Base-by-base conservation (phyloP, 2,888 invertebrate genomes). In the Limulus polyphemus region DNA sequence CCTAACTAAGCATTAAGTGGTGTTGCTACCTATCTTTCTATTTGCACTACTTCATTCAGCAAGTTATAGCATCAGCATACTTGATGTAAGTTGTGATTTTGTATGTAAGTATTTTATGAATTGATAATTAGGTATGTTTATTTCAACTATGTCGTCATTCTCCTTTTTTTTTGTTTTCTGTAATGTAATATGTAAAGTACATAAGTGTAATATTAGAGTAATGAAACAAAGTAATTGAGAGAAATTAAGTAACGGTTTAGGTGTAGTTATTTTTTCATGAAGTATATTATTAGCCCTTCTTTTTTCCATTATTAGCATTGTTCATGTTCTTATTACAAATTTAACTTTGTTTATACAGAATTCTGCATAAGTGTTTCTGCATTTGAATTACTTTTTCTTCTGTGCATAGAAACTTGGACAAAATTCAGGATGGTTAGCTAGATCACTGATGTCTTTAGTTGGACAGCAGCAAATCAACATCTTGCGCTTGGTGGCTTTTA, bases 1-100 rank as follows among this genome's bases (percentile, higher is more conserved):
- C 52, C 62, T 67, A 64, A 57, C 58, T 60, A 17, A 60, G 60
- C 67, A 69, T 69, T 62, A 75, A 92, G 91, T 97, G 82, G 90
- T 90, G 17, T 78, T 98, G 71, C 81, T 90, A 65, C 99, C 99
- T 10, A 83, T 97, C 64, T 84, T 90, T 71, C 79, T 98, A 69
- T 99, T 95, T 79, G 92, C 94, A 3, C 75, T 93, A 13, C 82
- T 98, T 56, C 97, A 99, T 79, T 86, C 91, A 55, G 87, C 93
- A 32, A 92, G 90, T 70, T 98, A 93, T 79, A 88, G 93, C 12
- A 81, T 93, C 61, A 85, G 86, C 62, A 79, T 97, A 61, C 81
- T 97, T 62, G 92, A 94, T 78, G 94, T 95, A 83, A 88, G 92
- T 32, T 32, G 32, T 32, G 7, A 32, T 32, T 32, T 32, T 32